These are phyloP conservation scores for Melanogrammus aeglefinus DNA, from an alignment of 2,797 vertebrate genomes.

Conservation along the genomic window DNA sequence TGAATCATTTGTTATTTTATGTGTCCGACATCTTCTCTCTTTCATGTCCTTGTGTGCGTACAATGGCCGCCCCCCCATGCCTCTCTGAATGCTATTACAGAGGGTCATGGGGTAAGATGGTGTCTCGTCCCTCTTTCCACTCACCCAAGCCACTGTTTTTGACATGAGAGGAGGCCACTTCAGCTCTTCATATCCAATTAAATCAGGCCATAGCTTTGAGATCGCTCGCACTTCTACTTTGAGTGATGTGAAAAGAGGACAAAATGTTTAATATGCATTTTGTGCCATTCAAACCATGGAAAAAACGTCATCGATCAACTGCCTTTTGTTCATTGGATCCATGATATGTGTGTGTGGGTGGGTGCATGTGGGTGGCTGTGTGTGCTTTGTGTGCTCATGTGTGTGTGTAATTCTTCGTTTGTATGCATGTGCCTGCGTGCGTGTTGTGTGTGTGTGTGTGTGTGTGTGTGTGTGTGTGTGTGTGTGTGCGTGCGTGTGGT, in stretches of 20 bases:
- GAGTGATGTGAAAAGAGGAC: not conserved
- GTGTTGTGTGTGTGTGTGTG: too few species aligned
- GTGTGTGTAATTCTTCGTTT: not conserved
- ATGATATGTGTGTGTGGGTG: not conserved
- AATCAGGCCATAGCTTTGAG: conserved; percentile 12
- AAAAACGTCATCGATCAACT: not conserved
- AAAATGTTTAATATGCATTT: not conserved
- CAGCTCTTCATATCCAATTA: conserved; percentile 45
- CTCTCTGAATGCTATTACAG: not conserved
- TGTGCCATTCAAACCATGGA: conserved; percentile 1
- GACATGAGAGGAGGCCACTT: conserved; percentile 41
- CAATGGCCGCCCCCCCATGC: not conserved
- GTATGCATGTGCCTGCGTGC: not conserved
- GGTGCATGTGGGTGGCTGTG: not conserved
- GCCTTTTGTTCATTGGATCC: conserved; percentile 2
- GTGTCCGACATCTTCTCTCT: not conserved
- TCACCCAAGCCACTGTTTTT: conserved; percentile 23
- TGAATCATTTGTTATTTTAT: not conserved
- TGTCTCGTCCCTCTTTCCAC: conserved; percentile 4
- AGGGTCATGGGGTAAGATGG: not conserved
- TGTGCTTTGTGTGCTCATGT: not conserved
- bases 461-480: not conserved
- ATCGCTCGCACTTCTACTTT: conserved; percentile 27
- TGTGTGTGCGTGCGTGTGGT: not conserved
- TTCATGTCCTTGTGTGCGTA: not conserved